Conservation (phyloP, 2,888 invertebrate species). For the Pammene aurita region DNA sequence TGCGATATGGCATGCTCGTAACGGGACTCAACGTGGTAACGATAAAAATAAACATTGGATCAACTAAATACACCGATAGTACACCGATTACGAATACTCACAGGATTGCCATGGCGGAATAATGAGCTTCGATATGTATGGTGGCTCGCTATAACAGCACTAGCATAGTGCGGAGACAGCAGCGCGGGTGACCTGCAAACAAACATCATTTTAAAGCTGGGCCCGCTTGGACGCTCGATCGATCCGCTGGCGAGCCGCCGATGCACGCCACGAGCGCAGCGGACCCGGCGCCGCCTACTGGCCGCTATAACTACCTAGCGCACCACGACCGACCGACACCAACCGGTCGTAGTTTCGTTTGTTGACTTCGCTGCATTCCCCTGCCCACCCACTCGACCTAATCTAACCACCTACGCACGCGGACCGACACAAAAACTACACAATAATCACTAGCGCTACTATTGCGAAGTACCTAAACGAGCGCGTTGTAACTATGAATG, state of each 20-base stretch:
- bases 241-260: conserved; percentile 44
- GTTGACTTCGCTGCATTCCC: conserved; percentile 56
- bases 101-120: conserved; percentile 73
- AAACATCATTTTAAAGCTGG: conserved; percentile 57
- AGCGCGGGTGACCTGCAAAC: conserved; percentile 72
- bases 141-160: conserved; percentile 71
- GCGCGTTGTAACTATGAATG: conserved; percentile 41
- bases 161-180: conserved; percentile 76
- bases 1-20: conserved; percentile 81
- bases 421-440: conserved; percentile 55
- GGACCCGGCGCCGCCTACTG: conserved; percentile 43
- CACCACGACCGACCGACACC: conserved; percentile 43
- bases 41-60: conserved; percentile 70
- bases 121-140: conserved; percentile 61
- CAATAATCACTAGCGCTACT: conserved; percentile 48
- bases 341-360: conserved; percentile 50
- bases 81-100: conserved; percentile 72
- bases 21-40: conserved; percentile 83
- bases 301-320: conserved; percentile 41
- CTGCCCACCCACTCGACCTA: conserved; percentile 62
- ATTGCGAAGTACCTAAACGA: conserved; percentile 33
- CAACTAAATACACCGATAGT: conserved; percentile 75
- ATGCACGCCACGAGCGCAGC: conserved; percentile 42
- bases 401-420: conserved; percentile 65
- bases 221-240: conserved; percentile 51